Evolutionary conservation across 1,140 invertebrate species (phyloP).

Genomic region (Propsilocerus akamusi): DNA sequence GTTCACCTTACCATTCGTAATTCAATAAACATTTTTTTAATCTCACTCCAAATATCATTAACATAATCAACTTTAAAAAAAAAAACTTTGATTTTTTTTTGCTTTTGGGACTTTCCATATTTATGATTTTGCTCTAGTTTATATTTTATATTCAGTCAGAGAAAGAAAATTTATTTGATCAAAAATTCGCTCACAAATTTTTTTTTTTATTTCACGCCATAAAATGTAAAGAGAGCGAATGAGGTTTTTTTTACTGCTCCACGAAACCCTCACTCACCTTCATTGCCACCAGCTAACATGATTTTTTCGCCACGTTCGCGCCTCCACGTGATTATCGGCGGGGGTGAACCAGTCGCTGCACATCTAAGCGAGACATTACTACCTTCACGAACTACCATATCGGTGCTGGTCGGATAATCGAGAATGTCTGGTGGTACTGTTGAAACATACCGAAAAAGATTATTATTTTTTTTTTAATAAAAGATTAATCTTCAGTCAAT

Average conservation of each 20-base stretch:
- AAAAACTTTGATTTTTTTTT: too few species aligned
- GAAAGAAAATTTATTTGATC: background rate
- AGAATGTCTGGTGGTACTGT: constrained; percentile 79
- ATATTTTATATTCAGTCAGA: too few species aligned
- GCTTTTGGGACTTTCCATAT: too few species aligned
- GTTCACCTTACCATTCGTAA: too few species aligned
- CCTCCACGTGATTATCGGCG: constrained; percentile 69
- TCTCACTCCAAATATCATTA: too few species aligned
- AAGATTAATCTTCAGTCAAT: too few species aligned
- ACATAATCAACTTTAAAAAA: too few species aligned
- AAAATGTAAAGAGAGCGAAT: too few species aligned
- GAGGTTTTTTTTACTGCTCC: too few species aligned
- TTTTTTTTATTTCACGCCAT: too few species aligned
- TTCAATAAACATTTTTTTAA: too few species aligned
- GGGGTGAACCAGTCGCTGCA: constrained; percentile 65
- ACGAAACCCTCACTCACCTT: constrained; percentile 27
- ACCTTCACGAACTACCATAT: constrained; percentile 72
- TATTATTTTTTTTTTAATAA: background rate
- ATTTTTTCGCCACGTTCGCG: constrained; percentile 54
- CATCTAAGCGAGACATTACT: constrained; percentile 69
- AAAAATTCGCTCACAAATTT: background rate
- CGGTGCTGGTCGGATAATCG: constrained; percentile 68
- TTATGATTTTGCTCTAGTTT: too few species aligned
- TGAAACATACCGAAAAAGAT: constrained; percentile 14
- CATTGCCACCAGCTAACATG: constrained; percentile 29